Evolutionary conservation across 2,797 vertebrate genomes (phyloP).

Genomic region (Fringilla coelebs): DNA sequence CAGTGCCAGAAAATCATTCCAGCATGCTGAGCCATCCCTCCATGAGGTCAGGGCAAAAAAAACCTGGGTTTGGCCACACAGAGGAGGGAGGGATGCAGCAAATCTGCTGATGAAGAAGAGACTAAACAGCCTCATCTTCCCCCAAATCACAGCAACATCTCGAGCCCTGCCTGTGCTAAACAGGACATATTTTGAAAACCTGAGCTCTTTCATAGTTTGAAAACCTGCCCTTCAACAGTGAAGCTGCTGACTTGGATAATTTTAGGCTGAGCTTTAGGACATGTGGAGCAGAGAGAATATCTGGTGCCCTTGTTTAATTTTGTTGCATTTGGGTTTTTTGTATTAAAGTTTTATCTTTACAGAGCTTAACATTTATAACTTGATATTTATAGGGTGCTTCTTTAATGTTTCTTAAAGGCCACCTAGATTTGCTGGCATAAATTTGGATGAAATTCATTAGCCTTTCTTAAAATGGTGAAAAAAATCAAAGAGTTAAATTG

Average conservation of each 20-base stretch:
- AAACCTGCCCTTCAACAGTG: neutral
- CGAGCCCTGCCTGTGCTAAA: neutral
- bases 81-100: neutral
- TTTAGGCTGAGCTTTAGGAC: neutral
- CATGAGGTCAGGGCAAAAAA: neutral
- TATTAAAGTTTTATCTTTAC: neutral
- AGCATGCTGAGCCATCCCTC: neutral
- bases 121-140: neutral
- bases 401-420: neutral
- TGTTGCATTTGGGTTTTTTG: neutral
- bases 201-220: neutral
- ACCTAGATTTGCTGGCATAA: neutral
- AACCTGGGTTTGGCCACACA: neutral
- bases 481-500: neutral
- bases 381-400: neutral
- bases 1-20: neutral
- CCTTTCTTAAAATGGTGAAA: neutral
- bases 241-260: neutral
- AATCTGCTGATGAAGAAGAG: neutral
- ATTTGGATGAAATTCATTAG: neutral
- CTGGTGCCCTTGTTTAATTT: neutral
- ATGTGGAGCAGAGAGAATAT: neutral
- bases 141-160: neutral
- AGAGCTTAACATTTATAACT: neutral
- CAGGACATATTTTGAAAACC: neutral